phyloP scores from a whole-genome alignment of 2,797 vertebrate genomes.

The Anguilla pacifica region DNA sequence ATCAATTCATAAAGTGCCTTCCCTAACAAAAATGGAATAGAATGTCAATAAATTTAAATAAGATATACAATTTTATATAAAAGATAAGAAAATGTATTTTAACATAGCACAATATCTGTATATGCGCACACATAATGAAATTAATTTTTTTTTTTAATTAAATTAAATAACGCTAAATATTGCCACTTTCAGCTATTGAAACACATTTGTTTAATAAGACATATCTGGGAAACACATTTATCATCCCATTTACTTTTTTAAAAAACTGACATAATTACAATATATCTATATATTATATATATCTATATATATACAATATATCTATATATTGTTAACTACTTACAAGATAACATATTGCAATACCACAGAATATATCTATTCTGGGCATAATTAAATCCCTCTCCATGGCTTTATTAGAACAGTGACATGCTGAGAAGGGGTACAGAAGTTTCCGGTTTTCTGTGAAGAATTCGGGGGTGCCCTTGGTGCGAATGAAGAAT shows the following conservation, averaged over 20 bases:
- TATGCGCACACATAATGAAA: background rate
- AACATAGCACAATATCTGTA: background rate
- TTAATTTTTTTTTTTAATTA: no score
- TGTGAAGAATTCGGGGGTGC: conserved; percentile 30
- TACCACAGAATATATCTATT: no score
- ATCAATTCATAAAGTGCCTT: background rate
- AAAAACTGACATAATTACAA: background rate
- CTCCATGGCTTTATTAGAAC: background rate
- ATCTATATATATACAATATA: no score
- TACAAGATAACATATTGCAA: no score
- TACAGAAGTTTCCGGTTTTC: conserved; percentile 22
- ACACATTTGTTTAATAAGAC: background rate
- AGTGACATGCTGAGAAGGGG: conserved; percentile 25
- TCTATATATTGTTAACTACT: no score
- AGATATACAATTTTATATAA: background rate
- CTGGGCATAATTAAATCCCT: background rate
- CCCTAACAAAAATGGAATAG: background rate
- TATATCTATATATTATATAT: no score
- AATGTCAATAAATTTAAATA: background rate
- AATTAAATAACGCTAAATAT: background rate
- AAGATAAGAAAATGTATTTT: background rate
- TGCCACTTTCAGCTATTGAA: background rate
- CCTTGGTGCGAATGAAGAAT: conserved; percentile 24
- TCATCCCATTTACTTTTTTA: no score
- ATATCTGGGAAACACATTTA: no score